Percentiles rank a stretch among this genome's conserved stretches.
phyloP scores from a whole-genome alignment of 2,797 vertebrate species.

The Potorous gilbertii region DNA sequence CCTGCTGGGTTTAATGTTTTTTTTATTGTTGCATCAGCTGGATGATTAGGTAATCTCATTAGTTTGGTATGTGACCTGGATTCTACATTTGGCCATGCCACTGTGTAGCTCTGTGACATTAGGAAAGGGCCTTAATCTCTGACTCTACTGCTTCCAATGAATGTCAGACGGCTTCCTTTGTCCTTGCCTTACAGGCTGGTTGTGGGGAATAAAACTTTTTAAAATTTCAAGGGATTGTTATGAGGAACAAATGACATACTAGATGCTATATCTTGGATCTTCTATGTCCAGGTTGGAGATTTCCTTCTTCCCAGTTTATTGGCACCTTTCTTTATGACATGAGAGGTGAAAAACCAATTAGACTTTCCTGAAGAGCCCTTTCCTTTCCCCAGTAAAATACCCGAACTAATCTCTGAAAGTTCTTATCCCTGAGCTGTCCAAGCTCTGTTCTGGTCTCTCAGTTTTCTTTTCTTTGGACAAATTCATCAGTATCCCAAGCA shows the following conservation, averaged over 20 bases:
- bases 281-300: not conserved
- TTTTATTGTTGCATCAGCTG: not conserved
- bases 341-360: not conserved
- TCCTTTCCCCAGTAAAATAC: not conserved
- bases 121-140: not conserved
- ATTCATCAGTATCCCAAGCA: not conserved
- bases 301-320: not conserved
- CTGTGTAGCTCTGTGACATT: not conserved
- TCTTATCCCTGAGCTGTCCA: not conserved
- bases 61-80: slow-evolving; percentile 1
- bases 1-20: not conserved
- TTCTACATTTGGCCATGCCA: not conserved
- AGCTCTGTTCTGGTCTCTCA: not conserved
- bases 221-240: not conserved
- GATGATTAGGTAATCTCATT: slow-evolving; percentile 8
- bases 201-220: not conserved
- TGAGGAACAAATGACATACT: not conserved
- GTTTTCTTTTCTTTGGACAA: not conserved
- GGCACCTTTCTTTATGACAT: not conserved
- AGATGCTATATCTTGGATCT: not conserved
- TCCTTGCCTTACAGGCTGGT: not conserved
- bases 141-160: not conserved
- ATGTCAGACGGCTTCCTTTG: not conserved
- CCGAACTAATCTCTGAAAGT: not conserved
- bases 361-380: not conserved